Conservation (phyloP, 2,113 vertebrate genomes). For the Xiphophorus maculatus region DNA sequence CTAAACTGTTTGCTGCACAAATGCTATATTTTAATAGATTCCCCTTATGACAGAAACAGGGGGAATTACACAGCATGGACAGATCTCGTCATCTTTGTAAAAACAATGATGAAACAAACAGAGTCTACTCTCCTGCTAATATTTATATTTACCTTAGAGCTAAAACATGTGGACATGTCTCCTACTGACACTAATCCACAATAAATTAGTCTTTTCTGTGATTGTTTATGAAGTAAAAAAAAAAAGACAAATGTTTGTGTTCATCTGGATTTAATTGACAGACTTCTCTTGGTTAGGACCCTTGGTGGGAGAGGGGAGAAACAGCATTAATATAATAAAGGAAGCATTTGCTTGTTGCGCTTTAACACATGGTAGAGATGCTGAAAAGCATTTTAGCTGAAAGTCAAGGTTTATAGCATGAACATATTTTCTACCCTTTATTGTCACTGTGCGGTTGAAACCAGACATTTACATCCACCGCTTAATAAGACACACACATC, state of each 20-base stretch:
- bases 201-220: slow-evolving; percentile 59
- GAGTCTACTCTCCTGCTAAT: slow-evolving; percentile 39
- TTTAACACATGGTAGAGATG: slow-evolving; percentile 38
- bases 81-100: slow-evolving; percentile 41
- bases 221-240: slow-evolving; percentile 44
- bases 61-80: slow-evolving; percentile 5
- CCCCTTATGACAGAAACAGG: slow-evolving; percentile 18
- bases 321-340: slow-evolving; percentile 15
- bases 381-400: neutral
- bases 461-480: too few species aligned
- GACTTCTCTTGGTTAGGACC: slow-evolving; percentile 36
- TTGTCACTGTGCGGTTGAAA: too few species aligned
- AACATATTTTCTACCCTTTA: neutral
- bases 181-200: slow-evolving; percentile 57
- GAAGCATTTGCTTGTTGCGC: slow-evolving; percentile 48
- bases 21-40: slow-evolving; percentile 30
- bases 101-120: slow-evolving; percentile 49
- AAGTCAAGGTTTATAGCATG: neutral
- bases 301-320: slow-evolving; percentile 42
- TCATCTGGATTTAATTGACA: slow-evolving; percentile 63
- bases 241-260: slow-evolving; percentile 3
- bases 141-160: slow-evolving; percentile 48
- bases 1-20: slow-evolving; percentile 13
- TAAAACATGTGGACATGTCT: slow-evolving; percentile 27
- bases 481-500: too few species aligned